Base-by-base conservation (phyloP, 2,797 vertebrate genomes). In the Helarctos malayanus region DNA sequence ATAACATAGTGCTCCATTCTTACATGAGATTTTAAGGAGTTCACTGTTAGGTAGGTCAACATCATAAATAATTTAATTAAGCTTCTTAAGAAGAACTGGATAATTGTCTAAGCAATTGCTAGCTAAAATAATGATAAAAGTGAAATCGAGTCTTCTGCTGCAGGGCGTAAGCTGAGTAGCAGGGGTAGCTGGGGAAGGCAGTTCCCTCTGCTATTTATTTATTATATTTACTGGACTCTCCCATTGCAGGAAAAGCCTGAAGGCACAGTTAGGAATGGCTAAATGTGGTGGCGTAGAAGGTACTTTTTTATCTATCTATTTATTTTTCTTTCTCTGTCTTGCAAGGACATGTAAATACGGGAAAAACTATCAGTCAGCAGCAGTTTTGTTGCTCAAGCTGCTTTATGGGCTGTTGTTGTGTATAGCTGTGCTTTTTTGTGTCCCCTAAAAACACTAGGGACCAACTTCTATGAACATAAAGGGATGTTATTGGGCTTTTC, bases 21-120 rank as follows among this genome's bases (percentile, higher is more conserved):
- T 57, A 47, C 0, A 0, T 11, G 69, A 45, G 16, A 76, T 84
- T 49, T 54, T 89, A 94, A 90, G 29, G 23, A 81, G 75, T 87
- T 84, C 71, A 86, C 68, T 82, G 15, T 41, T 19, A 1, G 32
- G 54, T 65, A 79, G 56, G 56, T 56, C 84, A 54, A 15, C 10
- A 38, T 80, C 52, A 41, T 52, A 76, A 73, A 91, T 75, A 89
- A 97, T 75, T 93, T 85, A 95, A 92, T 76, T 83, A 85, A 4
- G 25, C 86, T 52, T 93, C 47, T 69, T 95, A 71, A 65, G 85
- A 89, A 92, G 83, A 69, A 47, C 41, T 73, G 61, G 54, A 35
- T 63, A 80, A 91, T 76, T 94, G 57, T 38, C 63, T 86, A 76
- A 84, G 57, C 8, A 54, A 87, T 80, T 86, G 38, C 68, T 27